A percentile compares a stretch with the other conserved stretches of the same genome.
These are phyloP conservation scores for Aphelenchoides fujianensis DNA, from an alignment of 1,140 invertebrate species.

Conservation along the genomic window DNA sequence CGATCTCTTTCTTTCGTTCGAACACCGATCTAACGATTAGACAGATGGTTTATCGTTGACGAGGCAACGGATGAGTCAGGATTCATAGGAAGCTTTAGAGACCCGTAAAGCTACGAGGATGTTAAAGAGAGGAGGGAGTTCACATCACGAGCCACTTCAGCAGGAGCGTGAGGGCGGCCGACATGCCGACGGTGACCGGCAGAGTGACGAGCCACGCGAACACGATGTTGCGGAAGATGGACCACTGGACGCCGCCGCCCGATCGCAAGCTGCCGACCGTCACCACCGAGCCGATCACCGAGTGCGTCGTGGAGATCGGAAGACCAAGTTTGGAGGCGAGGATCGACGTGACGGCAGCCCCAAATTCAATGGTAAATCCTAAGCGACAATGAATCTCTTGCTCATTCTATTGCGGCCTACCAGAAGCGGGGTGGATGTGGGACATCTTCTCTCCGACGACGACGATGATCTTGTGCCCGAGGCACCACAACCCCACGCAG, in stretches of 20 bases:
- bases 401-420: no score
- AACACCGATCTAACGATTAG: no score
- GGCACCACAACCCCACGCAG: slow-evolving; percentile 88
- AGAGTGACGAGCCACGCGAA: slow-evolving; percentile 92
- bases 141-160: no score
- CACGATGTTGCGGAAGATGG: slow-evolving; percentile 76
- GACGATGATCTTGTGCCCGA: slow-evolving; percentile 85
- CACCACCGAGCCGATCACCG: slow-evolving; percentile 73
- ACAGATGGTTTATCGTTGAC: no score
- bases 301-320: slow-evolving; percentile 94
- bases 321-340: slow-evolving; percentile 89
- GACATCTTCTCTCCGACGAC: slow-evolving; percentile 92
- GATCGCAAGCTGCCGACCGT: slow-evolving; percentile 34
- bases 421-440: slow-evolving; percentile 84
- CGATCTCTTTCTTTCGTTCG: no score
- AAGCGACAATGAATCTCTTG: not conserved
- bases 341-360: slow-evolving; percentile 73
- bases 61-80: no score
- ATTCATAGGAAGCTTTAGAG: no score
- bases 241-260: slow-evolving; percentile 50
- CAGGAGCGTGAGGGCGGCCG: slow-evolving; percentile 13
- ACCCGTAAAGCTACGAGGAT: no score
- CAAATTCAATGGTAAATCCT: slow-evolving; percentile 58
- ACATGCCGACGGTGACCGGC: slow-evolving; percentile 76
- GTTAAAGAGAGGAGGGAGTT: no score